phyloP scores from a whole-genome alignment of 2,113 vertebrate genomes.

The Crotalus viridis region DNA sequence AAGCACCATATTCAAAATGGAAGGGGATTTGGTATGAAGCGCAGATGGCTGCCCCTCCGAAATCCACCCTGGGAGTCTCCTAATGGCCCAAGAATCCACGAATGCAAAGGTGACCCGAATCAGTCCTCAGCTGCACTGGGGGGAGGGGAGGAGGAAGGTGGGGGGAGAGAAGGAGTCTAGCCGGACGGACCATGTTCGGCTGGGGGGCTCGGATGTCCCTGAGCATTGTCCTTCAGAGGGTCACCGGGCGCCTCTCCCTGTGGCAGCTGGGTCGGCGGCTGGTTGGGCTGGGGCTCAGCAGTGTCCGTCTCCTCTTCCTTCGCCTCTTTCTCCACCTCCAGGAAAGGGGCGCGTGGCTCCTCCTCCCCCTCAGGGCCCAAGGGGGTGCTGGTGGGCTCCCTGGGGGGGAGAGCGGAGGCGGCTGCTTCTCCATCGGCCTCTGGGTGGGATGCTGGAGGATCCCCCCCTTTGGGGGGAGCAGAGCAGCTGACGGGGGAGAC shows the following conservation, averaged over 20 bases:
- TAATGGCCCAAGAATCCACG: conserved; percentile 40
- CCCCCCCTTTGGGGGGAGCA: conserved; percentile 33
- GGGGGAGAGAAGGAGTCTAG: conserved; percentile 34
- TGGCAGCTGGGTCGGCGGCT: neutral
- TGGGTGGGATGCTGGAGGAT: neutral
- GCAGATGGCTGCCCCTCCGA: neutral
- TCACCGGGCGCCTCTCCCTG: neutral
- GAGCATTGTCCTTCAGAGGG: conserved; percentile 7
- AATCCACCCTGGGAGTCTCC: conserved; percentile 45
- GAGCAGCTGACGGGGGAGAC: conserved; percentile 64
- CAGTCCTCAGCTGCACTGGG: conserved; percentile 43
- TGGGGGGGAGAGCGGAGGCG: conserved; percentile 47
- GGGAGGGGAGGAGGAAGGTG: neutral
- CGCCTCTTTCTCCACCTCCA: conserved; percentile 2
- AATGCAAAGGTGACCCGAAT: conserved; percentile 32
- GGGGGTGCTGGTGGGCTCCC: conserved; percentile 45
- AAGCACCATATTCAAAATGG: conserved; percentile 69
- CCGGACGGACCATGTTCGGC: conserved; percentile 55
- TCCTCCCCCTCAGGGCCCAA: conserved; percentile 44
- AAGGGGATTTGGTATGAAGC: neutral
- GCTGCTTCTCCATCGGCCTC: conserved; percentile 36
- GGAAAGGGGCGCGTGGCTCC: neutral
- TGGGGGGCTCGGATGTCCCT: conserved; percentile 38
- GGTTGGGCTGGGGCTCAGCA: neutral
- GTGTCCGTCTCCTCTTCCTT: neutral